Evolutionary conservation across 2,797 vertebrate genomes (phyloP).

Genomic region (Brachyalestes nurse): DNA sequence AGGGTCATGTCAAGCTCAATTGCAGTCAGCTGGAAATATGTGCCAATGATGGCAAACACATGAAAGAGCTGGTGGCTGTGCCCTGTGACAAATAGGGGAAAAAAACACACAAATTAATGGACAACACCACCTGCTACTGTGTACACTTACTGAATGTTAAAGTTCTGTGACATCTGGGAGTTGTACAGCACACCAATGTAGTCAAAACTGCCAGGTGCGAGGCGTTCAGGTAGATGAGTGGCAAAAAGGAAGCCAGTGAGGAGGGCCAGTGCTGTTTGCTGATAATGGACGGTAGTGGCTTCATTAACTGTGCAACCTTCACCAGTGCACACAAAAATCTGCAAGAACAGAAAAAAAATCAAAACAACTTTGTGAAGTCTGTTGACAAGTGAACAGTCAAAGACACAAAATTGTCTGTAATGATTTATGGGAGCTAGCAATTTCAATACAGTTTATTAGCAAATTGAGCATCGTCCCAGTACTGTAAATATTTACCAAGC

Average conservation of each 20-base stretch:
- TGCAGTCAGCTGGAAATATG: slow-evolving; percentile 90
- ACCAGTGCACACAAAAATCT: slow-evolving; percentile 82
- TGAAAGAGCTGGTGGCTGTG: slow-evolving; percentile 98
- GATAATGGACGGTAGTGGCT: slow-evolving; percentile 79
- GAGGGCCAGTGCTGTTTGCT: slow-evolving; percentile 83
- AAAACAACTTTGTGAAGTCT: neutral
- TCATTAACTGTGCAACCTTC: slow-evolving; percentile 76
- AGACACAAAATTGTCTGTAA: neutral
- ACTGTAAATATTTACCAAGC: too few species aligned
- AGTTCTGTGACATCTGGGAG: neutral
- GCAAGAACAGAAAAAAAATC: slow-evolving; percentile 37
- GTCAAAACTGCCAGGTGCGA: slow-evolving; percentile 91
- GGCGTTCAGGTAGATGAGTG: slow-evolving; percentile 88
- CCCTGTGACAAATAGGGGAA: slow-evolving; percentile 73
- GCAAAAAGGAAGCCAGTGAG: slow-evolving; percentile 89
- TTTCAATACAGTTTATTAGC: neutral
- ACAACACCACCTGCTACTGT: neutral
- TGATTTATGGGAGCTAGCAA: neutral
- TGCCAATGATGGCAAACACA: slow-evolving; percentile 84
- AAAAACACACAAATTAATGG: neutral
- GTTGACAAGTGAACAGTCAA: neutral
- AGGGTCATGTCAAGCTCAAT: slow-evolving; percentile 85
- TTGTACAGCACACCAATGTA: slow-evolving; percentile 78
- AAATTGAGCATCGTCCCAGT: too few species aligned
- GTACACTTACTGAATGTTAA: neutral